Evolutionary conservation across 2,113 vertebrate genomes (phyloP).

Genomic region (Tinamus guttatus): DNA sequence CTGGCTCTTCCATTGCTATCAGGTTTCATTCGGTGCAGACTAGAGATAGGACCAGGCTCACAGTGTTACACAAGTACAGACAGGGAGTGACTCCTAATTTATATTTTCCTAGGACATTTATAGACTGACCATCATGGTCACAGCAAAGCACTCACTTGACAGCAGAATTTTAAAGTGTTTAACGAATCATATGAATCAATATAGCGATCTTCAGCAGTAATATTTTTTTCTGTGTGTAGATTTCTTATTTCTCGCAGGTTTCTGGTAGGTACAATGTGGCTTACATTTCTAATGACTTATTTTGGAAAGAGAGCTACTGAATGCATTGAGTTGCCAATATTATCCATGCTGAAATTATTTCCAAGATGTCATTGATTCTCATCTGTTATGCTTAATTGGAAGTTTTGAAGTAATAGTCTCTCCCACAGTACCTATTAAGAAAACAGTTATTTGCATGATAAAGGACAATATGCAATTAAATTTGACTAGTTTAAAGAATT

Average conservation of each 20-base stretch:
- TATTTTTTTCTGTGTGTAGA: background rate
- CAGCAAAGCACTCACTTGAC: background rate
- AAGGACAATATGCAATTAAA: slow-evolving; percentile 42
- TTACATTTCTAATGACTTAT: background rate
- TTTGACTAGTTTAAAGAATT: slow-evolving; percentile 57
- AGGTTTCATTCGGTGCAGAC: background rate
- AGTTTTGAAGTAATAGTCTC: slow-evolving; percentile 32
- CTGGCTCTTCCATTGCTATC: background rate
- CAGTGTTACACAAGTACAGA: rapidly evolving
- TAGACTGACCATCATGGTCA: background rate
- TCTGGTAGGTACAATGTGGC: background rate
- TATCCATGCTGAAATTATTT: slow-evolving; percentile 29
- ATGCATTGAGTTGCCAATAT: background rate
- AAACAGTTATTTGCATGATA: slow-evolving; percentile 48
- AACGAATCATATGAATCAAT: slow-evolving; percentile 29
- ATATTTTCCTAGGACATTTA: background rate
- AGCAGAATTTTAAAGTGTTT: slow-evolving; percentile 8
- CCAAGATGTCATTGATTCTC: slow-evolving; percentile 20
- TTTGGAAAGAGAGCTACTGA: background rate
- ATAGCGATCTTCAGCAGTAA: background rate
- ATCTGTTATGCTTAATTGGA: slow-evolving; percentile 38
- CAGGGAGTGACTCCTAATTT: background rate
- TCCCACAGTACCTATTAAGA: background rate
- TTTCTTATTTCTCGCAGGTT: background rate
- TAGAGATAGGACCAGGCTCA: background rate